Evolutionary conservation across 2,113 vertebrate genomes (phyloP).

Genomic region (Oostethus manadensis): DNA sequence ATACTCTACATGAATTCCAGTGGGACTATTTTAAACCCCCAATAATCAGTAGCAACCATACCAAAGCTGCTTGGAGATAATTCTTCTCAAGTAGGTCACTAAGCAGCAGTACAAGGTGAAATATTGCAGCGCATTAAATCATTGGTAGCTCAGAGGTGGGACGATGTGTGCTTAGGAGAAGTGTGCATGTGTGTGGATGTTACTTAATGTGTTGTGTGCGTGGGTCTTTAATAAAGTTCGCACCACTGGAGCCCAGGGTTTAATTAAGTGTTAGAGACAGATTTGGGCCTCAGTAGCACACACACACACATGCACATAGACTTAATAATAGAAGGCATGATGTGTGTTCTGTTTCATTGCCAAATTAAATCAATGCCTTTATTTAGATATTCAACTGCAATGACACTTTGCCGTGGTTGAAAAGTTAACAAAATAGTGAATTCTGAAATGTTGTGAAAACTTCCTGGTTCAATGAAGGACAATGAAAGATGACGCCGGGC

Average conservation of each 20-base stretch:
- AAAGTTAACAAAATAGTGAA: no score
- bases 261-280: constrained; percentile 66
- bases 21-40: constrained; percentile 18
- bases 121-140: constrained; percentile 59
- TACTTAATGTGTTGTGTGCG: constrained; percentile 15
- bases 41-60: constrained; percentile 18
- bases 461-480: no score
- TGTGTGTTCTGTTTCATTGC: constrained; percentile 3
- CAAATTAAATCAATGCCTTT: not conserved
- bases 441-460: no score
- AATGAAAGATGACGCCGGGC: no score
- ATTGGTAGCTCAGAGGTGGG: constrained; percentile 46
- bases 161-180: constrained; percentile 40
- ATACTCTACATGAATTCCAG: not conserved
- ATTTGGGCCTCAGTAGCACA: constrained; percentile 49
- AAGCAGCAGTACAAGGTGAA: constrained; percentile 54
- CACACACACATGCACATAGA: constrained; percentile 16
- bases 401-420: no score
- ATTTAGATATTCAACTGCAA: not conserved
- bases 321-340: constrained; percentile 14
- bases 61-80: constrained; percentile 48
- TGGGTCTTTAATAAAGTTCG: constrained; percentile 61
- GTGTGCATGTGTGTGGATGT: constrained; percentile 18
- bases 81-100: constrained; percentile 60
- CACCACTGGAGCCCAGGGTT: constrained; percentile 62